Percentiles rank a stretch among this genome's conserved stretches.
These are phyloP conservation scores for Pentalonia nigronervosa DNA, from an alignment of 1,140 invertebrate genomes.

Conservation along the genomic window DNA sequence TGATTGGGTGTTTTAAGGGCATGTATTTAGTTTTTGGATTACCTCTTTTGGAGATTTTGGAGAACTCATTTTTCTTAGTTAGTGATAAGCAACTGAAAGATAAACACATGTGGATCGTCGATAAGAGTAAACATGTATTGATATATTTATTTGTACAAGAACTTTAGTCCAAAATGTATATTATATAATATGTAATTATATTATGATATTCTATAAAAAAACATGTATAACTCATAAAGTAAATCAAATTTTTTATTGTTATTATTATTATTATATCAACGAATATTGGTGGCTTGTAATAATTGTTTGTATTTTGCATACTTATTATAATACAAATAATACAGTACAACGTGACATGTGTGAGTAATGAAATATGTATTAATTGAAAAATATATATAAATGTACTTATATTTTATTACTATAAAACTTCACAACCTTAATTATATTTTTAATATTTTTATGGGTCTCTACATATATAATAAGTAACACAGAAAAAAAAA, in stretches of 20 bases:
- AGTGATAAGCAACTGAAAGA: too few species aligned
- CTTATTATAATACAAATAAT: slow-evolving; percentile 50
- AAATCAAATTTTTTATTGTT: too few species aligned
- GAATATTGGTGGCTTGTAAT: neutral
- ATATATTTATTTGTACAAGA: too few species aligned
- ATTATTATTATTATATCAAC: neutral
- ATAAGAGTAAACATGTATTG: too few species aligned
- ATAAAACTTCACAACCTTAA: slow-evolving; percentile 29
- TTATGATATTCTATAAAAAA: neutral
- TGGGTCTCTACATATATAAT: neutral
- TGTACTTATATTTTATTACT: neutral
- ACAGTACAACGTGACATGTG: neutral
- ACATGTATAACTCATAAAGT: neutral
- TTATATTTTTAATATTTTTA: neutral
- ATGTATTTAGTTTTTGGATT: too few species aligned
- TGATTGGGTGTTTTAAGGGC: too few species aligned
- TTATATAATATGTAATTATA: neutral
- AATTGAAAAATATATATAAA: slow-evolving; percentile 43
- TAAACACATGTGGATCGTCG: too few species aligned
- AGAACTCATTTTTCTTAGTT: too few species aligned
- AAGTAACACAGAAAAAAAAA: neutral
- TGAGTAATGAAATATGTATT: slow-evolving; percentile 26
- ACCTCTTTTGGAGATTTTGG: too few species aligned
- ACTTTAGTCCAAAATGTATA: neutral
- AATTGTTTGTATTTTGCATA: neutral